A percentile compares a stretch with the other conserved stretches of the same genome.
Evolutionary conservation across 2,888 invertebrate genomes (phyloP).

Genomic region (Zygogramma bicolorata): DNA sequence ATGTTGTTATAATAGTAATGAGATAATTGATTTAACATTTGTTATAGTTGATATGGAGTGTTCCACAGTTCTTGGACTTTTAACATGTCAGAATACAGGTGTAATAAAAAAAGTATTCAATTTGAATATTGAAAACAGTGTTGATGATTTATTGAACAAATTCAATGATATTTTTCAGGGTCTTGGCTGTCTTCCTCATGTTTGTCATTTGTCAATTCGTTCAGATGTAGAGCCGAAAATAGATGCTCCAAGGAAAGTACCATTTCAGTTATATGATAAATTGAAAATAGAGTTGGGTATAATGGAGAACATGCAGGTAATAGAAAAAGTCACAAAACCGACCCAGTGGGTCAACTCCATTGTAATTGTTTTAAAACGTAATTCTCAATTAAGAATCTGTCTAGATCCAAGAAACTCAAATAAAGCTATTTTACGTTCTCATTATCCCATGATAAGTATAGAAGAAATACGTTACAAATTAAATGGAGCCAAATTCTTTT

Average conservation of each 20-base stretch:
- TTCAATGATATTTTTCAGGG: slow-evolving; percentile 1
- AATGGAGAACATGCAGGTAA: neutral
- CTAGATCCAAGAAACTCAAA: neutral
- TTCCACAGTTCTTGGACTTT: too few species aligned
- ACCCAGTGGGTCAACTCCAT: neutral
- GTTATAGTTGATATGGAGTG: too few species aligned
- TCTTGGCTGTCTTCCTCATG: neutral
- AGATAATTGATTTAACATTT: too few species aligned
- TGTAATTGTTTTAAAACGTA: neutral
- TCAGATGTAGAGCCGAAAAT: neutral
- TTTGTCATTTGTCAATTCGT: neutral
- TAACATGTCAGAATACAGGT: too few species aligned
- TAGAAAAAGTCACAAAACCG: neutral
- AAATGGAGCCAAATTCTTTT: neutral
- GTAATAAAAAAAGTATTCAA: too few species aligned
- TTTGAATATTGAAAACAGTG: too few species aligned
- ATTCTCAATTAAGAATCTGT: neutral
- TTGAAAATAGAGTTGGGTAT: neutral
- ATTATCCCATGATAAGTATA: neutral
- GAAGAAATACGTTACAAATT: neutral
- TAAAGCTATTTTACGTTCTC: neutral
- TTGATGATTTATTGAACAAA: neutral
- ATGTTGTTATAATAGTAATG: too few species aligned
- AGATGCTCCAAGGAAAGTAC: neutral
- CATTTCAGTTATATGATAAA: neutral